These are phyloP conservation scores for Channa striata DNA, from an alignment of 2,797 vertebrate species.

Conservation along the genomic window DNA sequence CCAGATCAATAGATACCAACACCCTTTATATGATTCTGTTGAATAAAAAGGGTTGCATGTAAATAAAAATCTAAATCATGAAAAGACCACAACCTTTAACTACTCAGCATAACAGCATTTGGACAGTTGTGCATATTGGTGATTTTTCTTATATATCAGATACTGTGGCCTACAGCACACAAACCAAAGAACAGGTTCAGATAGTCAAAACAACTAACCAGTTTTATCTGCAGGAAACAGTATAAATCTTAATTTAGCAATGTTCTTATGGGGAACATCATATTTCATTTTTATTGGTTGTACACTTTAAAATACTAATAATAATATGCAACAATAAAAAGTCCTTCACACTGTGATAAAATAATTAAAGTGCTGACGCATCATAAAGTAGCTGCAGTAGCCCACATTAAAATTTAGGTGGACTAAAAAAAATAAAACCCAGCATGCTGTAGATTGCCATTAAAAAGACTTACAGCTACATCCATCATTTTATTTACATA, in stretches of 20 bases:
- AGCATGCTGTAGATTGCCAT: not conserved
- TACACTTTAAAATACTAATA: not conserved
- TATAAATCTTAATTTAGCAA: not conserved
- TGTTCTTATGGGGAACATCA: not conserved
- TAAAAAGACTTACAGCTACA: slow-evolving; percentile 13
- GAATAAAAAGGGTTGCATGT: not conserved
- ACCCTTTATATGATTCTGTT: too few species aligned
- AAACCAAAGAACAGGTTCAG: not conserved
- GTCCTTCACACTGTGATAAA: not conserved
- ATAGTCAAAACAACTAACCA: too few species aligned
- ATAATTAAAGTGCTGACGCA: slow-evolving; percentile 2
- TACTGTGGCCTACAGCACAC: too few species aligned
- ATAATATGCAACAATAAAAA: slow-evolving; percentile 13
- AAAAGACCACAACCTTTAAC: not conserved
- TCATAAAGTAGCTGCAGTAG: slow-evolving; percentile 14
- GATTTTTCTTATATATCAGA: not conserved
- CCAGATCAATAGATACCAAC: too few species aligned
- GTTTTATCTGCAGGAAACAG: too few species aligned
- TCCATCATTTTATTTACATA: slow-evolving; percentile 49
- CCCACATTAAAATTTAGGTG: slow-evolving; percentile 21
- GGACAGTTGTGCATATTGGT: not conserved
- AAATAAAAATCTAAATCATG: not conserved
- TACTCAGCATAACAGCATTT: not conserved
- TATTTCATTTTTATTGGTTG: not conserved
- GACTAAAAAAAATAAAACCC: slow-evolving; percentile 21